Evolutionary conservation across 2,888 invertebrate species (phyloP).

Genomic region (Rhingia rostrata): DNA sequence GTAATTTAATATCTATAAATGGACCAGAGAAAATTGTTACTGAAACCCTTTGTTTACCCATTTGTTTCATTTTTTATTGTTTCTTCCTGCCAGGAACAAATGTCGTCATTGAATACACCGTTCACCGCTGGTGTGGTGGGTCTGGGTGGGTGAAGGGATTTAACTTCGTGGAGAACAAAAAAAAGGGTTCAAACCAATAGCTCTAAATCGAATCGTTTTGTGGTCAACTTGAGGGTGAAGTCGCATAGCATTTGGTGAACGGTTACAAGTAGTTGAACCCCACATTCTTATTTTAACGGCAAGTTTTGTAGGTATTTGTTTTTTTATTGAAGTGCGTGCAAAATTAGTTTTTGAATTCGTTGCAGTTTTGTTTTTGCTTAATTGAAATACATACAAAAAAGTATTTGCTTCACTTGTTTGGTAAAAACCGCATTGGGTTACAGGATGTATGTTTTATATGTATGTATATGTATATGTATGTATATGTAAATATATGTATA

Average conservation of each 20-base stretch:
- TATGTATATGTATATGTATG: too few species aligned
- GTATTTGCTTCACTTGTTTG: too few species aligned
- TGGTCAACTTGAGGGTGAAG: constrained; percentile 63
- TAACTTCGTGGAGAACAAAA: constrained; percentile 25
- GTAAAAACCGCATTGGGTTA: too few species aligned
- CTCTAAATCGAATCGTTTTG: constrained; percentile 72
- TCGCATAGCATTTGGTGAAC: constrained; percentile 18
- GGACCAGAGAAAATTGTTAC: constrained; percentile 71
- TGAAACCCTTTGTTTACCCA: constrained; percentile 75
- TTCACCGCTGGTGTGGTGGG: constrained; percentile 68
- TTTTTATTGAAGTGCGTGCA: constrained; percentile 1
- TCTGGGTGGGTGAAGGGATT: constrained; percentile 41
- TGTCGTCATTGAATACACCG: constrained; percentile 69
- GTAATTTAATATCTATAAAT: constrained; percentile 74
- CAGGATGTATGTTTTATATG: too few species aligned
- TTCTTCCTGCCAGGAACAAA: constrained; percentile 62
- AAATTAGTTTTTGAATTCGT: not conserved
- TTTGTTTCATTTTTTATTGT: constrained; percentile 51
- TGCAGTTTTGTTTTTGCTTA: not conserved
- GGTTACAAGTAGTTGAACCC: constrained; percentile 40
- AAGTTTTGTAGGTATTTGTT: constrained; percentile 4
- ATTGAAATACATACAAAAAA: too few species aligned
- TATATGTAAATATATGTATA: too few species aligned
- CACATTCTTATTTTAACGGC: constrained; percentile 23
- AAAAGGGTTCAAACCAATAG: constrained; percentile 66